Evolutionary conservation across 2,113 vertebrate genomes (phyloP).

Genomic region (Penelope pileata): DNA sequence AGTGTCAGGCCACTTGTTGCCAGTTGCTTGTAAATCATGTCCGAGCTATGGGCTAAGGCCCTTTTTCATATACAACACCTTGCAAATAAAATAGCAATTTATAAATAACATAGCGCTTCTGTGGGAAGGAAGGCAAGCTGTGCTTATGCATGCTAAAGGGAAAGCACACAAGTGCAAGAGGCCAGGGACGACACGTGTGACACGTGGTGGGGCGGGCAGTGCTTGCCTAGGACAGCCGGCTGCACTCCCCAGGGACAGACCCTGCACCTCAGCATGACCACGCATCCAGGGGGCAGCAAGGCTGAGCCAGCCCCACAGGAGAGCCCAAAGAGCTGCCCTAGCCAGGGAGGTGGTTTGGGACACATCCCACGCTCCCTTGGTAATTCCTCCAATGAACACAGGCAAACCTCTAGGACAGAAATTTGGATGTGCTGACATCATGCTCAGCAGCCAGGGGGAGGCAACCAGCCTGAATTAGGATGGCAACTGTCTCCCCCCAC

Average conservation of each 20-base stretch:
- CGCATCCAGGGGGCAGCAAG: neutral
- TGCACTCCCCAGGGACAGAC: rapidly evolving
- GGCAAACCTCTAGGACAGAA: neutral
- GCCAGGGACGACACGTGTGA: neutral
- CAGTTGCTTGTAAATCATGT: neutral
- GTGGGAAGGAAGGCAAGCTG: neutral
- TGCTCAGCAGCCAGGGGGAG: neutral
- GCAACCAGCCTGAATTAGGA: neutral
- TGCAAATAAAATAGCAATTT: slow-evolving; percentile 31
- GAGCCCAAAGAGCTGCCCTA: neutral
- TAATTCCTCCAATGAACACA: neutral
- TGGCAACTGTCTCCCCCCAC: neutral
- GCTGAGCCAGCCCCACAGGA: neutral
- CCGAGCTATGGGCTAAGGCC: neutral
- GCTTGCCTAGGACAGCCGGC: neutral
- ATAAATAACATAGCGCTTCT: neutral
- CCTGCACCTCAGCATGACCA: too few species aligned
- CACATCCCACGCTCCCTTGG: neutral
- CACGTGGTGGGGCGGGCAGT: neutral
- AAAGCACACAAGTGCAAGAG: neutral
- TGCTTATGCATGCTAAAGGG: neutral
- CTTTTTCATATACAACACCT: slow-evolving; percentile 3
- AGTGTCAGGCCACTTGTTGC: slow-evolving; percentile 38
- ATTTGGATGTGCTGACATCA: neutral
- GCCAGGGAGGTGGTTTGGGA: too few species aligned